Evolutionary conservation across 2,113 vertebrate genomes (phyloP).

Genomic region (Regulus satrapa): DNA sequence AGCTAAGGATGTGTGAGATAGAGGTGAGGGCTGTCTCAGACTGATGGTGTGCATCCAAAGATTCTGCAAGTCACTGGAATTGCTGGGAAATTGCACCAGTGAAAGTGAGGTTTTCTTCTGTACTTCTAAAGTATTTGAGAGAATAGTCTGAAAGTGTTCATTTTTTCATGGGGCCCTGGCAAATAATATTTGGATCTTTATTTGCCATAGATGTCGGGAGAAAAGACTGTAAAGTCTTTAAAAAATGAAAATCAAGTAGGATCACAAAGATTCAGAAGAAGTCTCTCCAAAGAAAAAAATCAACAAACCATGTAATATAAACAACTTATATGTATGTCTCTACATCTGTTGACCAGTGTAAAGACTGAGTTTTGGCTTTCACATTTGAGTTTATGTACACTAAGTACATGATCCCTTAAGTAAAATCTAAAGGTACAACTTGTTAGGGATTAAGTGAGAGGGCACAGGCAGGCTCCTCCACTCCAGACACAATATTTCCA

Average conservation of each 20-base stretch:
- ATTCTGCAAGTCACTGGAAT: neutral
- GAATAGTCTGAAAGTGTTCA: neutral
- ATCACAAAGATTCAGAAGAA: neutral
- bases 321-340: neutral
- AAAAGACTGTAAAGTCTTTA: neutral
- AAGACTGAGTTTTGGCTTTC: neutral
- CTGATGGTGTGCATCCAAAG: neutral
- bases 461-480: neutral
- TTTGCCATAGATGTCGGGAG: neutral
- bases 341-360: neutral
- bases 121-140: neutral
- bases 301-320: neutral
- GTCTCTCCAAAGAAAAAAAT: neutral
- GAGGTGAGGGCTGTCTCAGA: neutral
- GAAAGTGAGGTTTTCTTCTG: neutral
- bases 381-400: neutral
- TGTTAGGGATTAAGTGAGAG: neutral
- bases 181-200: neutral
- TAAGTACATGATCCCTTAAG: neutral
- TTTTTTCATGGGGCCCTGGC: neutral
- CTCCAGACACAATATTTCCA: neutral
- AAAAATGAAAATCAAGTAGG: neutral
- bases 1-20: neutral
- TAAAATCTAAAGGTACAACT: neutral
- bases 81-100: neutral